Conservation (phyloP, 2,113 vertebrate species). For the Columba janthina region DNA sequence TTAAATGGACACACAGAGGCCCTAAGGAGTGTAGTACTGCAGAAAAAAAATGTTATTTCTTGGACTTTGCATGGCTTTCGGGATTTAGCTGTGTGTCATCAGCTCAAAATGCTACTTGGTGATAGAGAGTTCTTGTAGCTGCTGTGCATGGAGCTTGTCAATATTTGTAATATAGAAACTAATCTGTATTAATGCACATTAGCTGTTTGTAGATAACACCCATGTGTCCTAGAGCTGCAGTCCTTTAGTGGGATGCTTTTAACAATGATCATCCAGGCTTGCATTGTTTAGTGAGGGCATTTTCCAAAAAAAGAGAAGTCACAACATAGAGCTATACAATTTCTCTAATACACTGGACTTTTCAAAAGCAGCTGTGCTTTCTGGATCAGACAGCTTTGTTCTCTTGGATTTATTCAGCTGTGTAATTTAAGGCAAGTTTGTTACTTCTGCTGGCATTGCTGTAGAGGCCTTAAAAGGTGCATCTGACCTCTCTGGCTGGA, state of each 20-base stretch:
- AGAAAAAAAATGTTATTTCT: neutral
- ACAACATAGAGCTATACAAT: neutral
- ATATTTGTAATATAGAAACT: neutral
- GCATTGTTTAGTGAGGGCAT: neutral
- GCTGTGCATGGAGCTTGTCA: neutral
- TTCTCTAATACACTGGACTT: neutral
- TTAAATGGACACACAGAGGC: neutral
- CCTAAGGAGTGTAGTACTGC: neutral
- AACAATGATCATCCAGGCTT: neutral
- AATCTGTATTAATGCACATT: neutral
- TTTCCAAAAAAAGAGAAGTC: neutral
- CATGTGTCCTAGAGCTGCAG: neutral
- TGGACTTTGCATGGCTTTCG: neutral
- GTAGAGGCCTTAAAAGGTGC: neutral
- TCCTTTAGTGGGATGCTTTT: neutral
- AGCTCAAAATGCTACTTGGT: neutral
- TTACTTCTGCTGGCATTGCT: neutral
- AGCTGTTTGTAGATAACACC: neutral
- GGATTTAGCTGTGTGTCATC: neutral
- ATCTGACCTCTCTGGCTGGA: neutral
- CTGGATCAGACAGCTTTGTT: neutral
- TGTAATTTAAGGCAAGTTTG: neutral
- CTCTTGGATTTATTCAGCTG: neutral
- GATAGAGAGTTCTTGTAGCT: neutral
- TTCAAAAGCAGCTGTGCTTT: neutral